Base-by-base conservation (phyloP, 2,797 vertebrate species). In the Aeoliscus strigatus region DNA sequence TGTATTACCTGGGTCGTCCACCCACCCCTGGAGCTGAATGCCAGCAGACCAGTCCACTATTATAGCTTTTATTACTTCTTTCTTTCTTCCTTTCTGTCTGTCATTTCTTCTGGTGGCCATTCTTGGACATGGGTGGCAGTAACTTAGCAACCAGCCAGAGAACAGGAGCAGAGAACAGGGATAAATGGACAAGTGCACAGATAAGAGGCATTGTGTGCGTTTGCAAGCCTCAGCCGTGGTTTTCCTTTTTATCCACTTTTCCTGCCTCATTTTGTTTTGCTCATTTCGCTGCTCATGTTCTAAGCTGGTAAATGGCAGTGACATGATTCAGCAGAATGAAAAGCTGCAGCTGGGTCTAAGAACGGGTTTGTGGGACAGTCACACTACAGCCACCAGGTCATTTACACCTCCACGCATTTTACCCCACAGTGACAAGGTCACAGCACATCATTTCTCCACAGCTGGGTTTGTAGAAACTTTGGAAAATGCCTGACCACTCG, bases 91-190 rank as follows among this genome's bases (percentile, higher is more conserved):
- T 79, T 83, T 73, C 68, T 64, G 67, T 71, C 44, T 66, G 4
- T 34, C 11, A 15, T 39, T 26, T 14, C 7, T 27, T 9, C 24
- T 6, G 8, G 31, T 16, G 13, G 62, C 66, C 68, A 67, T 70
- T 75, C 80, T 73, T 79, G 79, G 69, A 85, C 80, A 73, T 47
- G 50, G 75, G 65, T 50, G 80, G 75, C 81, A 70, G 89, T 90
- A 88, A 73, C 88, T 87, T 86, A 90, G 88, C 88, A 90, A 90
- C 88, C 80, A 75, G 73, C 60, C 5, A 17, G 64, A 77, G 78
- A 75, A 62, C 59, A 66, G 67, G 65, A 80, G 67, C 27, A 42
- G 51, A 66, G 56, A 51, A 63, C 33, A 28, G 39, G 61, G 68
- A 78, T 72, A 71, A 77, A 77, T 68, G 70, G 72, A 81, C 75